A percentile compares a stretch with the other conserved stretches of the same genome.
Evolutionary conservation across 1,140 invertebrate species (phyloP).

Genomic region (Wiebesia pumilae): DNA sequence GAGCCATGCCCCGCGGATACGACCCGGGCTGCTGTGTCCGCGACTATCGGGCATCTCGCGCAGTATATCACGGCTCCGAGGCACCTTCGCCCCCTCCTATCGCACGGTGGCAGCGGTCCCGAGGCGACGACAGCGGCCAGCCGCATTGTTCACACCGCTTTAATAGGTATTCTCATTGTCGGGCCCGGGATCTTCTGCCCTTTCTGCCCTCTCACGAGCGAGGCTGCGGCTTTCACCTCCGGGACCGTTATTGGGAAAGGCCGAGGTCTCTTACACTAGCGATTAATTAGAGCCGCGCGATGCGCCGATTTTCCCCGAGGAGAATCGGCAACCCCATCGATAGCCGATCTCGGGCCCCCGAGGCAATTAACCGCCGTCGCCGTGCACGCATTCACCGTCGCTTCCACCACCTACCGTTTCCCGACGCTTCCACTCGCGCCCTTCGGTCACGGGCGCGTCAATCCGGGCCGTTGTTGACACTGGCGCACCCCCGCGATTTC

Average conservation of each 20-base stretch:
- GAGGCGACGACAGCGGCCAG: conserved; percentile 35
- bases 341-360: conserved; percentile 1
- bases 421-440: not conserved
- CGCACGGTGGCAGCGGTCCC: conserved; percentile 30
- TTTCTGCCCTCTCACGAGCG: conserved; percentile 13
- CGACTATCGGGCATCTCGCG: conserved; percentile 69
- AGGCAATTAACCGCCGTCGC: conserved; percentile 3
- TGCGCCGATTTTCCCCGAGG: conserved; percentile 21
- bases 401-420: not conserved
- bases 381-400: not conserved
- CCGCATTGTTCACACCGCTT: conserved; percentile 71
- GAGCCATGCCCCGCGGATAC: conserved; percentile 20
- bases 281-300: conserved; percentile 49
- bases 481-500: too few relatives aligned
- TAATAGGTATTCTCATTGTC: conserved; percentile 73
- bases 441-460: too few relatives aligned
- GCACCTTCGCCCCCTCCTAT: not conserved
- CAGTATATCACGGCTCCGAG: conserved; percentile 67
- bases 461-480: too few relatives aligned
- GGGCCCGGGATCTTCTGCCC: conserved; percentile 59
- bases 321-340: not conserved
- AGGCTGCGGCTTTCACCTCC: not conserved
- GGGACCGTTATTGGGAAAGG: conserved; percentile 46
- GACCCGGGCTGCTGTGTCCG: conserved; percentile 27
- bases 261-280: conserved; percentile 5